These are phyloP conservation scores for Acanthosepion lycidas DNA, from an alignment of 2,888 invertebrate genomes.

Conservation along the genomic window DNA sequence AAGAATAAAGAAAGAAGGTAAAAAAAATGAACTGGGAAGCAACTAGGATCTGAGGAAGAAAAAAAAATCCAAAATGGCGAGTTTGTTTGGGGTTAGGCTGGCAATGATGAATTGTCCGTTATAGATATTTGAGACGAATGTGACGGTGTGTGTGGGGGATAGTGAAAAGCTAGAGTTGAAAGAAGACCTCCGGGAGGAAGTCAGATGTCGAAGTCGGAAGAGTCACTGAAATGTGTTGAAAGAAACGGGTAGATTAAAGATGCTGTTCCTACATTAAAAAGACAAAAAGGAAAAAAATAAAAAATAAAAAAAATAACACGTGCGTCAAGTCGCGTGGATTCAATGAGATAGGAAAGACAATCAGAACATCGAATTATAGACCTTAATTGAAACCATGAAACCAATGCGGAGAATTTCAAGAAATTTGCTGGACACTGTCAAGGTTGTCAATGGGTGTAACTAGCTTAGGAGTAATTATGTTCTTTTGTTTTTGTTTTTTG, in stretches of 20 bases:
- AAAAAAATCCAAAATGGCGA: not conserved
- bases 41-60: not conserved
- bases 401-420: no score
- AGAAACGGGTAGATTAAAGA: not conserved
- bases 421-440: no score
- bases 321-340: constrained; percentile 12
- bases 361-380: not conserved
- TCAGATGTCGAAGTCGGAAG: not conserved
- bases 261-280: not conserved
- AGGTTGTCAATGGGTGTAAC: no score
- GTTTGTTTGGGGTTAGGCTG: not conserved
- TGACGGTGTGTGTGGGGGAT: not conserved
- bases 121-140: not conserved
- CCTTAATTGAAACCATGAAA: not conserved
- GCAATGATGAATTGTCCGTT: not conserved
- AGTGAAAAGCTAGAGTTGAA: not conserved
- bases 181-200: constrained; percentile 20
- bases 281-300: not conserved
- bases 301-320: not conserved
- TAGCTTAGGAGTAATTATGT: no score
- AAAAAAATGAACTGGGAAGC: not conserved
- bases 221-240: not conserved
- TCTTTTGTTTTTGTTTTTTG: no score
- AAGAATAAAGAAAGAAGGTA: no score
- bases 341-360: not conserved